These are phyloP conservation scores for Choloepus hoffmanni DNA, from an alignment of 2,113 vertebrate species.

Conservation along the genomic window DNA sequence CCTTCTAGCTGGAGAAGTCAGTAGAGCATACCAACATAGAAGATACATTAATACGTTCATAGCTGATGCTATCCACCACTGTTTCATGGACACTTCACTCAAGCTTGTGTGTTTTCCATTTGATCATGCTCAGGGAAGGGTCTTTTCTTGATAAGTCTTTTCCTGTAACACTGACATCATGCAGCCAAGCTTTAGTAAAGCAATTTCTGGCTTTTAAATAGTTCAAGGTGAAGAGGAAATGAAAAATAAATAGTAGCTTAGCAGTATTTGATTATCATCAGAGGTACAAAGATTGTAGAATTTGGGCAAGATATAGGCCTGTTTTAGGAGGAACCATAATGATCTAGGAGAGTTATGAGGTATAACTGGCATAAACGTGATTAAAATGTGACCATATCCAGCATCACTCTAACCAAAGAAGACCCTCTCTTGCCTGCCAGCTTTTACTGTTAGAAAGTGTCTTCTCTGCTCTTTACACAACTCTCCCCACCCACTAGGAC, in stretches of 20 bases:
- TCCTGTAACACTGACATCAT: background rate
- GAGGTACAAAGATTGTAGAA: background rate
- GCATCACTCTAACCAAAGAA: background rate
- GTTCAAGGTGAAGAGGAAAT: background rate
- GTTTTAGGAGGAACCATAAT: background rate
- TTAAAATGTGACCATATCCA: background rate
- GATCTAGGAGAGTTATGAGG: background rate
- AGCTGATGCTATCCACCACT: background rate
- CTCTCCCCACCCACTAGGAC: background rate
- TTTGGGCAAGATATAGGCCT: background rate
- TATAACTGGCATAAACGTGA: background rate
- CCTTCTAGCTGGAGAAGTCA: background rate
- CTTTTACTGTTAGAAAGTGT: background rate
- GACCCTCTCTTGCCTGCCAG: background rate
- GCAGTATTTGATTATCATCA: conserved; percentile 14
- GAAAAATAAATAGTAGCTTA: conserved; percentile 35
- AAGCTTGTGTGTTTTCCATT: background rate
- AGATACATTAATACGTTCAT: background rate
- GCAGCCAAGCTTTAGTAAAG: background rate
- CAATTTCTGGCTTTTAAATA: conserved; percentile 5
- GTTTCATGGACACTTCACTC: background rate
- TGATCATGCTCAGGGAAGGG: background rate
- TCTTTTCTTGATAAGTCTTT: conserved; percentile 14
- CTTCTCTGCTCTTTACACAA: conserved; percentile 66
- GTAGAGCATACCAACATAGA: background rate